Conservation (phyloP, 2,113 vertebrate genomes). For the Vanacampus margaritifer region DNA sequence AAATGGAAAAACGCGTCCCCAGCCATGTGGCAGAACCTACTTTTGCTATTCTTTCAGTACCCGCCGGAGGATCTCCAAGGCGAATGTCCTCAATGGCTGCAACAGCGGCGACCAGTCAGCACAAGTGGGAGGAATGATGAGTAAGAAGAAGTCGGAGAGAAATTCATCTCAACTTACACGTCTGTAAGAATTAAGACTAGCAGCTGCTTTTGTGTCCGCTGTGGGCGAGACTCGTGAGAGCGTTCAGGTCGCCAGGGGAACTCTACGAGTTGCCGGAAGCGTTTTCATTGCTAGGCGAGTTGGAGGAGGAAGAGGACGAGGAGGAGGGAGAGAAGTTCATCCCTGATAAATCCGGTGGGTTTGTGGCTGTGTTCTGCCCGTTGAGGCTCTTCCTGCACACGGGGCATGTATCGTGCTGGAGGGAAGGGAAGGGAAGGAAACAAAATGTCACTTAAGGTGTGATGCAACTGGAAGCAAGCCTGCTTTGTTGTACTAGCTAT, state of each 20-base stretch:
- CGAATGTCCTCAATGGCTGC: slow-evolving; percentile 20
- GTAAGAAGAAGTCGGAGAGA: slow-evolving; percentile 9
- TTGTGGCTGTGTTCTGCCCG: slow-evolving; percentile 96
- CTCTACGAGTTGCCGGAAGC: slow-evolving; percentile 85
- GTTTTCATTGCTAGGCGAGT: slow-evolving; percentile 87
- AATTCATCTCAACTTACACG: slow-evolving; percentile 10
- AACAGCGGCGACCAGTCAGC: slow-evolving; percentile 21
- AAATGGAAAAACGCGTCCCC: slow-evolving; percentile 49
- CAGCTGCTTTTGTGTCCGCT: slow-evolving; percentile 25
- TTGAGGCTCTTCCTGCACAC: slow-evolving; percentile 97
- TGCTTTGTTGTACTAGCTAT: no score
- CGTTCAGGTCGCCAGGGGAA: slow-evolving; percentile 19
- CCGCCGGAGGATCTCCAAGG: background rate
- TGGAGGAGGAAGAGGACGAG: slow-evolving; percentile 83
- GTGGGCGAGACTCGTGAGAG: slow-evolving; percentile 12
- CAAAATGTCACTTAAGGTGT: background rate
- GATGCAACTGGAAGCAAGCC: background rate
- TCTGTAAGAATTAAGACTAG: slow-evolving; percentile 28
- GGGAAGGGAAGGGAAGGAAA: background rate
- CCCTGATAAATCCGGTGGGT: slow-evolving; percentile 87
- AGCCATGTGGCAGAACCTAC: slow-evolving; percentile 12
- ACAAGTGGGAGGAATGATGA: slow-evolving; percentile 32
- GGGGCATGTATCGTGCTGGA: slow-evolving; percentile 93
- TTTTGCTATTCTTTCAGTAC: slow-evolving; percentile 7
- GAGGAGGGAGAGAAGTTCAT: slow-evolving; percentile 91